Percentiles rank a stretch among this genome's conserved stretches.
Evolutionary conservation across 2,113 vertebrate species (phyloP).

Genomic region (Empidonax alnorum): DNA sequence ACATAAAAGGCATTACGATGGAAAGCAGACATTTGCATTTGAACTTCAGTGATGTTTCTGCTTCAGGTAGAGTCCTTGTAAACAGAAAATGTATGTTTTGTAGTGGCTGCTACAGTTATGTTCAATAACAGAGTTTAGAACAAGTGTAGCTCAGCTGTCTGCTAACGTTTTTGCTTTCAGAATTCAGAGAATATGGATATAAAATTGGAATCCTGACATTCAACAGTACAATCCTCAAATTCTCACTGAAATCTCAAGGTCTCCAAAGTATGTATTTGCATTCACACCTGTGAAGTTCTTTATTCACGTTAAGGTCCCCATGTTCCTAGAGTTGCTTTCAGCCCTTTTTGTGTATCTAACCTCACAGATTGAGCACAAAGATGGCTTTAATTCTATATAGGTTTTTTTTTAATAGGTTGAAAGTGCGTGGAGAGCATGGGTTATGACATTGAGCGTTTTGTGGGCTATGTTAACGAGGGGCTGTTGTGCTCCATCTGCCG

Average conservation of each 20-base stretch:
- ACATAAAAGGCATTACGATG: not conserved
- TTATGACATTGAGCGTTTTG: constrained; percentile 88
- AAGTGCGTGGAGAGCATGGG: constrained; percentile 78
- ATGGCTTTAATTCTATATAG: not conserved
- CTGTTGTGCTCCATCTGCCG: constrained; percentile 89
- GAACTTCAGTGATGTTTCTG: not conserved
- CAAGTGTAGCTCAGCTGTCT: fast-evolving
- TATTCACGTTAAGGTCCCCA: not conserved
- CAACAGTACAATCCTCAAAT: not conserved
- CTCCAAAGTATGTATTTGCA: not conserved
- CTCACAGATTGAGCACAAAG: not conserved
- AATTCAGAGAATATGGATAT: not conserved
- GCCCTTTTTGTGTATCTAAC: not conserved
- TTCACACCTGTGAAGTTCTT: not conserved
- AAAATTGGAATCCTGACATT: not conserved
- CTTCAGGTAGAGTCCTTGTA: not conserved
- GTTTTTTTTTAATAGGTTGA: not conserved
- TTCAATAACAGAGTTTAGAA: not conserved
- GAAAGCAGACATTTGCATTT: not conserved
- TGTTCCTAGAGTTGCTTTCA: not conserved
- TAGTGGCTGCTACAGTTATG: not conserved
- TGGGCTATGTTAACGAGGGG: constrained; percentile 90
- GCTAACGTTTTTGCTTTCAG: not conserved
- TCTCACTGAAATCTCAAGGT: not conserved
- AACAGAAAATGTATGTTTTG: not conserved